Evolutionary conservation across 2,797 vertebrate genomes (phyloP), one percentile per base, ranked within the genome.

Genomic region (Calcarius lapponicus): DNA sequence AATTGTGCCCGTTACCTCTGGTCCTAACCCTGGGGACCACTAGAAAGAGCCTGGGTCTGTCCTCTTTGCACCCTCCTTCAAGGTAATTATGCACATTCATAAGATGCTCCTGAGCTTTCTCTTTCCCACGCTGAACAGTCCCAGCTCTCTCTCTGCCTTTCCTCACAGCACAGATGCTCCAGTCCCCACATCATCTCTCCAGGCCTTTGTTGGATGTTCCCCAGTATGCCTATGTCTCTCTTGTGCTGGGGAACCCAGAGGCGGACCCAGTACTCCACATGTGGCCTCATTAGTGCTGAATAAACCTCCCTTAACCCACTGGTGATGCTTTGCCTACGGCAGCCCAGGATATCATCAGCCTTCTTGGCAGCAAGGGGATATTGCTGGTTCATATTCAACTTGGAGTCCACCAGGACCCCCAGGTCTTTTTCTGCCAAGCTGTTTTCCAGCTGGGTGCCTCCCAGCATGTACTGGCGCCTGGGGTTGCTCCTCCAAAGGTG

Each of bases 1-100:
- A 3, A 16, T 60, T 83, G 56, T 64, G 36, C 38, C 29, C 0
- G 0, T 8, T 40, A 32, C 29, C 22, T 70, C 36, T 53, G 7
- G 22, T 45, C 17, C 45, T 85, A 13, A 16, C 19, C 31, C 38
- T 38, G 45, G 45, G 36, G 42, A 69, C 32, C 45, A 65, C 47
- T 54, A 21, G 24, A 54, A 81, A 82, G 17, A 70, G 8, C 21
- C 31, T 19, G 25, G 9, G 13, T 54, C 54, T 18, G 6, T n/a
- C 21, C 17, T 40, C 45, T 74, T 61, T 34, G 24, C 18, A 64
- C 6, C 7, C 8, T 72, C 60, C 22, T 51, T 78, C 64, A 42
- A 45, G 47, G 22, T 48, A 64, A 26, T 61, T 11, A 34, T 2
- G 12, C 8, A 47, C 11, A 34, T 58, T 62, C 10, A 1, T 13